Conservation (phyloP, 2,113 vertebrate species). For the Brachyhypopomus occidentalis region DNA sequence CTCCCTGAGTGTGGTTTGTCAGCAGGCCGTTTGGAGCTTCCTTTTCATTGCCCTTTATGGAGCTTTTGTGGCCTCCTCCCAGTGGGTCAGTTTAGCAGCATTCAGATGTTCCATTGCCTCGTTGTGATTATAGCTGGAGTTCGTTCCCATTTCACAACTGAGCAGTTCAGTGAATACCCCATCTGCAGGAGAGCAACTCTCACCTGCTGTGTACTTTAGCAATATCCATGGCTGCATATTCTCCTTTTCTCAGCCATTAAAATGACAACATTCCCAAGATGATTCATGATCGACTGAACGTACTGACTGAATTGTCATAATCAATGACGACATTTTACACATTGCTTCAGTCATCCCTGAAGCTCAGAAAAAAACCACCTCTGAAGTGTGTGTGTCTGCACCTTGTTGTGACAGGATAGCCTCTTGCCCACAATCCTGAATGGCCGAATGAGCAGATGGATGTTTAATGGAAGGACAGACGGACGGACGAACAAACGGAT, state of each 20-base stretch:
- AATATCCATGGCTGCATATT: slow-evolving; percentile 27
- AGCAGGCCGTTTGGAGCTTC: slow-evolving; percentile 19
- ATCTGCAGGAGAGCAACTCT: slow-evolving; percentile 21
- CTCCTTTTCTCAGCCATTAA: slow-evolving; percentile 3
- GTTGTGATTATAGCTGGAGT: slow-evolving; percentile 40
- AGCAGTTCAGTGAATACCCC: slow-evolving; percentile 22
- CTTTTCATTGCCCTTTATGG: slow-evolving; percentile 21
- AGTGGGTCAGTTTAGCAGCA: slow-evolving; percentile 23
- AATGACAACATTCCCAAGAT: neutral
- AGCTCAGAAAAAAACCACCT: neutral
- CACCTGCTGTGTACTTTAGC: slow-evolving; percentile 4
- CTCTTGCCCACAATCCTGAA: too few relatives aligned
- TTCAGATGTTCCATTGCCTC: slow-evolving; percentile 12
- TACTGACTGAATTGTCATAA: neutral
- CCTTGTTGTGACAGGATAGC: too few relatives aligned
- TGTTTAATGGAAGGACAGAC: too few relatives aligned
- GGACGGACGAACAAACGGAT: too few relatives aligned
- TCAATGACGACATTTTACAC: too few relatives aligned
- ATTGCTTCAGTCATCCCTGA: too few relatives aligned
- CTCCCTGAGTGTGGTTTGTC: slow-evolving; percentile 10
- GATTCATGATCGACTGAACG: neutral
- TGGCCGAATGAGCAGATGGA: too few relatives aligned
- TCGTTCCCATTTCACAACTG: slow-evolving; percentile 33
- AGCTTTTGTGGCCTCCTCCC: slow-evolving; percentile 3
- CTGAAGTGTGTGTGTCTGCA: too few relatives aligned